These are phyloP conservation scores for Zaprionus bogoriensis DNA, from an alignment of 2,888 invertebrate genomes.

Conservation along the genomic window DNA sequence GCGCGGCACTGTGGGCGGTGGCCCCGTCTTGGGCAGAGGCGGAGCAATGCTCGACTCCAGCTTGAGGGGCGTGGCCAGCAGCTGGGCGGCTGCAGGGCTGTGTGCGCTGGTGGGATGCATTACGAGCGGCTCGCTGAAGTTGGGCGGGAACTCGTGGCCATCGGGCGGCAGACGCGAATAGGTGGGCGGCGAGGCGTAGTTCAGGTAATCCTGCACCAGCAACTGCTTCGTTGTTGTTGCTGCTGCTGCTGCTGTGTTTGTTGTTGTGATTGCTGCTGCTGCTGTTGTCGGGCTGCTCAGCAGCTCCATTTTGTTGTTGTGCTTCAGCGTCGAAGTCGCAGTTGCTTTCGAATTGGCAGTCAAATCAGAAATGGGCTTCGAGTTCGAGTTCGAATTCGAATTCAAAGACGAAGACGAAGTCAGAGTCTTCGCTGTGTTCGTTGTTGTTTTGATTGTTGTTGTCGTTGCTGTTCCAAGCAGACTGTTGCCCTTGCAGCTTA, in stretches of 20 bases:
- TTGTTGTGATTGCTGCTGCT: slow-evolving; percentile 28
- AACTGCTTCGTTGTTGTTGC: slow-evolving; percentile 74
- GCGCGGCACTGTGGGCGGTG: slow-evolving; percentile 81
- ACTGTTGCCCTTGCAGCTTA: slow-evolving; percentile 10
- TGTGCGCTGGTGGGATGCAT: slow-evolving; percentile 73
- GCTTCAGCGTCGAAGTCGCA: slow-evolving; percentile 38
- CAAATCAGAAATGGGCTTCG: too few species aligned
- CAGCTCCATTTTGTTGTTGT: slow-evolving; percentile 80
- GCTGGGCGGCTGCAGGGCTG: slow-evolving; percentile 20
- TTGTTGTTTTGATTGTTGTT: slow-evolving; percentile 24
- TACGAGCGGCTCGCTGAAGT: slow-evolving; percentile 82
- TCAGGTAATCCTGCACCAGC: slow-evolving; percentile 82
- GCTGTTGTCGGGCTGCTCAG: slow-evolving; percentile 70
- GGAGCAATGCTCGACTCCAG: slow-evolving; percentile 68
- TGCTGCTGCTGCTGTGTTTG: slow-evolving; percentile 59
- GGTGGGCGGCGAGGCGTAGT: slow-evolving; percentile 80
- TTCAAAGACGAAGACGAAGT: too few species aligned
- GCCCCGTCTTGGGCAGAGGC: slow-evolving; percentile 82
- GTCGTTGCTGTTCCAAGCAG: slow-evolving; percentile 9
- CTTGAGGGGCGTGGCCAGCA: slow-evolving; percentile 52
- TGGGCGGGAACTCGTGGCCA: slow-evolving; percentile 83
- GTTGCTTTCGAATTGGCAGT: slow-evolving; percentile 19
- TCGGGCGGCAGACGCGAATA: slow-evolving; percentile 83
- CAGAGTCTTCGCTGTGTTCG: slow-evolving; percentile 21
- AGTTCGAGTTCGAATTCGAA: not conserved